phyloP scores from a whole-genome alignment of 2,888 invertebrate species.

The Selenia dentaria region DNA sequence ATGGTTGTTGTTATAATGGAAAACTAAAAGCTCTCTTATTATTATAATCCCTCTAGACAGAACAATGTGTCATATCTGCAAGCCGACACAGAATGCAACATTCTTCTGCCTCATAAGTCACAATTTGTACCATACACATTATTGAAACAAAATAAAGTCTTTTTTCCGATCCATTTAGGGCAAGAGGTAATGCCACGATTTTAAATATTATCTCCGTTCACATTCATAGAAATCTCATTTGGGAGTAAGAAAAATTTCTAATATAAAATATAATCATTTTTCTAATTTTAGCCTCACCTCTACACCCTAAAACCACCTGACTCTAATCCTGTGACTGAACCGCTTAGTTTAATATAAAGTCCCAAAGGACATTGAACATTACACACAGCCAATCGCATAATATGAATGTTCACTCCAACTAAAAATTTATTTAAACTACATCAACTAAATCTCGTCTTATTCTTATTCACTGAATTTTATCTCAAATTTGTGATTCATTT shows the following conservation, averaged over 20 bases:
- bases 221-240: constrained; percentile 33
- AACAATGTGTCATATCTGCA: constrained; percentile 65
- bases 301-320: constrained; percentile 32
- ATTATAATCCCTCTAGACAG: constrained; percentile 55
- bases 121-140: constrained; percentile 46
- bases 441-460: constrained; percentile 30
- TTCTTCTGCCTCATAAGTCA: constrained; percentile 70
- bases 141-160: constrained; percentile 30
- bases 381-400: constrained; percentile 25
- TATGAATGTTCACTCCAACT: constrained; percentile 26
- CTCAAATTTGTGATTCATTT: constrained; percentile 38
- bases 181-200: constrained; percentile 35
- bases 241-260: constrained; percentile 43
- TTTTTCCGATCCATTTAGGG: constrained; percentile 36
- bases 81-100: constrained; percentile 68
- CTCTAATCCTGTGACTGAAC: constrained; percentile 50
- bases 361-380: constrained; percentile 24
- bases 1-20: constrained; percentile 43
- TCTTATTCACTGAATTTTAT: constrained; percentile 36
- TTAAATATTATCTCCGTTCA: constrained; percentile 16
- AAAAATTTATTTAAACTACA: constrained; percentile 23
- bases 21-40: constrained; percentile 59
- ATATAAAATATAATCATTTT: constrained; percentile 52
- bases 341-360: constrained; percentile 46
- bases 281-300: constrained; percentile 36